Base-by-base conservation (phyloP, 2,888 invertebrate genomes). In the Lathronympha strigana region DNA sequence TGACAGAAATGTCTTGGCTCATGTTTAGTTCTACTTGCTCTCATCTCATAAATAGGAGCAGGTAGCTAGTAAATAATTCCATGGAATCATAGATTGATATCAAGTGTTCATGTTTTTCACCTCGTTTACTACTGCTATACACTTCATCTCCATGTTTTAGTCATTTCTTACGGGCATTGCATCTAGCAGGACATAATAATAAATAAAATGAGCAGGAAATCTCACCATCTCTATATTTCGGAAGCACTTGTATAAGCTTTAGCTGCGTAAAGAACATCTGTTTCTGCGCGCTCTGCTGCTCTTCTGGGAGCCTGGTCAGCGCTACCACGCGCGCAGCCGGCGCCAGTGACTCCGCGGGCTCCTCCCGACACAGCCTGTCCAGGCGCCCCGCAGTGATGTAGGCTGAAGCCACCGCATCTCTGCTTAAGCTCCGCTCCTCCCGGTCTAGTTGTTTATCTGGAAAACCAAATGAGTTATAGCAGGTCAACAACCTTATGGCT, bases 211-310 rank as follows among this genome's bases (percentile, higher is more conserved):
- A 28, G 28, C 15, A 5, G 15, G 4, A 23, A 5, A 45, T 64
- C 72, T 80, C 86, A 95, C 95, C 94, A 82, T 94, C 92, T 87
- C 93, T 93, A 73, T 90, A 90, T 63, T 86, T 84, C 9, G 86
- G 82, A 28, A 94, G 85, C 71, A 94, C 93, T 61, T 92, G 86
- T 53, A 87, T 90, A 66, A 95, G 88, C 47, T 93, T 93, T 58
- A 95, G 86, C 49, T 91, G 88, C 61, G 92, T 88, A 54, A 95
- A 83, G 77, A 95, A 95, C 71, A 87, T 87, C 61, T 92, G 92
- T 80, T 95, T 95, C 67, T 93, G 89, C 68, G 76, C 66, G 11
- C 69, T 61, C 0, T 67, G 67, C 8, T 71, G 79, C 25, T 80
- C 81, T 13, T 67, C 72, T 8, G 47, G 19, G 3, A 58, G 58